phyloP scores from a whole-genome alignment of 2,797 vertebrate species.

The Fistularia commersonii region DNA sequence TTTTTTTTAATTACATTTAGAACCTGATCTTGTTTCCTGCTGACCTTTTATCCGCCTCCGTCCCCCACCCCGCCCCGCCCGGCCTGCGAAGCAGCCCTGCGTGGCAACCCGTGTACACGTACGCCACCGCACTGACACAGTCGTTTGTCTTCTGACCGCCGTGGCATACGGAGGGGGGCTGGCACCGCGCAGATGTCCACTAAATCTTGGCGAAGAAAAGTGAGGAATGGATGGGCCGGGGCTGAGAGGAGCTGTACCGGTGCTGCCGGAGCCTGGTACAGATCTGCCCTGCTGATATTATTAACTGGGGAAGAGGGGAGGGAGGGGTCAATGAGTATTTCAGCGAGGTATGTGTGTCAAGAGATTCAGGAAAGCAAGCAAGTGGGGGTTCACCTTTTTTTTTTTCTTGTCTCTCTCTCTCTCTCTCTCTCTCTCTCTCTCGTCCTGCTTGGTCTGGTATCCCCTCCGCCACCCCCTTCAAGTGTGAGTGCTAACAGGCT shows the following conservation, averaged over 20 bases:
- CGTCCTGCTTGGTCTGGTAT: conserved; percentile 1
- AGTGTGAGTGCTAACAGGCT: conserved; percentile 1
- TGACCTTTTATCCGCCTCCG: conserved; percentile 38
- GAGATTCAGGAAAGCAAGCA: conserved; percentile 35
- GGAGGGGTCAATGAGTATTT: conserved; percentile 35
- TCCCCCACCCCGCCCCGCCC: conserved; percentile 50
- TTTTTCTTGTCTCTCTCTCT: conserved; percentile 4
- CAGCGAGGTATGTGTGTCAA: conserved; percentile 48
- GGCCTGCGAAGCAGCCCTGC: conserved; percentile 38
- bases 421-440: conserved; percentile 2
- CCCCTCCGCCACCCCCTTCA: conserved; percentile 1
- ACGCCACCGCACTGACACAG: conserved; percentile 63
- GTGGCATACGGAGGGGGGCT: conserved; percentile 72
- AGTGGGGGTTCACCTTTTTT: conserved; percentile 36
- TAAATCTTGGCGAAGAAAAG: conserved; percentile 76
- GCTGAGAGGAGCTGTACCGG: conserved; percentile 51
- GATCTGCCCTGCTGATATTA: conserved; percentile 52
- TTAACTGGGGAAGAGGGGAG: conserved; percentile 48
- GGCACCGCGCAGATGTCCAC: conserved; percentile 79
- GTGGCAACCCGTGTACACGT: conserved; percentile 63
- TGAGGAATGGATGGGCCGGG: conserved; percentile 60
- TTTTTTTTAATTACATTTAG: too few species aligned
- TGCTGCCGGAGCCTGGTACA: conserved; percentile 61
- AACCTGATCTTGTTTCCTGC: conserved; percentile 28
- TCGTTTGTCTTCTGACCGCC: conserved; percentile 73